These are phyloP conservation scores for Anser cygnoides DNA, from an alignment of 2,113 vertebrate species.

Conservation along the genomic window DNA sequence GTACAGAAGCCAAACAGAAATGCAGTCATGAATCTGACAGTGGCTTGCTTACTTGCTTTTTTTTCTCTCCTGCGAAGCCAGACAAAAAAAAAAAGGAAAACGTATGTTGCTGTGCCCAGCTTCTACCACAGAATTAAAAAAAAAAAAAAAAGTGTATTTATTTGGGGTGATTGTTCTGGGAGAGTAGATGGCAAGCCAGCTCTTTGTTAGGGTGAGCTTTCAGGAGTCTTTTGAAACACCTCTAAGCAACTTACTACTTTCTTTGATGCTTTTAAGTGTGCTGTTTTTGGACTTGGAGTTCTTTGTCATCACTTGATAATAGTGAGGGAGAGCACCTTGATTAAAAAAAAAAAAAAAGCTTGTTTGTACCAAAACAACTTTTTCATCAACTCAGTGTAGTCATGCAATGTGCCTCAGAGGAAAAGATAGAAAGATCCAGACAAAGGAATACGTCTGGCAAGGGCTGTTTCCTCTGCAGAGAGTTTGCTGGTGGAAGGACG, in stretches of 20 bases:
- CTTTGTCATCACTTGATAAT: neutral
- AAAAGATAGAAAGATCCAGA: neutral
- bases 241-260: neutral
- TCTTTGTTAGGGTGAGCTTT: neutral
- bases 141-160: neutral
- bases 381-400: neutral
- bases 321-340: neutral
- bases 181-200: neutral
- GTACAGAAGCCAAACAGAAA: neutral
- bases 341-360: neutral
- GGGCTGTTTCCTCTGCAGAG: neutral
- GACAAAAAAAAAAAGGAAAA: neutral
- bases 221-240: neutral
- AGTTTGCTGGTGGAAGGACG: neutral
- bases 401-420: neutral
- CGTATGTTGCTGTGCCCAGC: neutral
- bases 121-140: neutral
- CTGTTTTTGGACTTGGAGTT: neutral
- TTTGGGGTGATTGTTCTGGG: neutral
- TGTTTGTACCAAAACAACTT: neutral
- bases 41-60: neutral
- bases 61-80: neutral
- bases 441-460: neutral
- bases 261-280: neutral
- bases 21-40: neutral